Conservation (phyloP, 2,888 invertebrate species). For the Escarpia spicata region DNA sequence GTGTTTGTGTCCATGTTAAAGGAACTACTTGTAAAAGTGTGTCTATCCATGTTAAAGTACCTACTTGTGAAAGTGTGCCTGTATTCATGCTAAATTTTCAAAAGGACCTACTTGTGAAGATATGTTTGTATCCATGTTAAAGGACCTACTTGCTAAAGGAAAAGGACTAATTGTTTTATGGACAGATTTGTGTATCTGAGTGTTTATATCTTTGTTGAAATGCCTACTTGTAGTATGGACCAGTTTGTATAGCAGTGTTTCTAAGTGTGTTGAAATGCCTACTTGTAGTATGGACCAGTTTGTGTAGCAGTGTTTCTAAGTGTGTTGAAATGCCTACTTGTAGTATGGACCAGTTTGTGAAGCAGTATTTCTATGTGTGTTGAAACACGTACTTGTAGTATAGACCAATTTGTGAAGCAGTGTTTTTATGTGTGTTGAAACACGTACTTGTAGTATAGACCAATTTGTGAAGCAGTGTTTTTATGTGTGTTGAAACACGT, state of each 20-base stretch:
- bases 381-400: neutral
- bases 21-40: neutral
- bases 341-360: constrained; percentile 58
- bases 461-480: neutral
- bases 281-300: neutral
- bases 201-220: neutral
- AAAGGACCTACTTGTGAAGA: neutral
- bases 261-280: neutral
- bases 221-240: neutral
- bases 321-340: constrained; percentile 75
- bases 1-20: neutral
- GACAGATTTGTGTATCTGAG: neutral
- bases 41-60: neutral
- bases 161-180: neutral
- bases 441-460: neutral
- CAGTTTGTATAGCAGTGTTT: neutral
- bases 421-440: neutral
- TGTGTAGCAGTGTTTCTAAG: neutral
- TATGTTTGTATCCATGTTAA: neutral
- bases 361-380: neutral
- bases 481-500: neutral
- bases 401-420: neutral
- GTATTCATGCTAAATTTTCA: too few relatives aligned
- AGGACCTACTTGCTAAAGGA: neutral
- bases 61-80: neutral